Conservation (phyloP, 2,797 vertebrate genomes). For the Pseudochirops corinnae region DNA sequence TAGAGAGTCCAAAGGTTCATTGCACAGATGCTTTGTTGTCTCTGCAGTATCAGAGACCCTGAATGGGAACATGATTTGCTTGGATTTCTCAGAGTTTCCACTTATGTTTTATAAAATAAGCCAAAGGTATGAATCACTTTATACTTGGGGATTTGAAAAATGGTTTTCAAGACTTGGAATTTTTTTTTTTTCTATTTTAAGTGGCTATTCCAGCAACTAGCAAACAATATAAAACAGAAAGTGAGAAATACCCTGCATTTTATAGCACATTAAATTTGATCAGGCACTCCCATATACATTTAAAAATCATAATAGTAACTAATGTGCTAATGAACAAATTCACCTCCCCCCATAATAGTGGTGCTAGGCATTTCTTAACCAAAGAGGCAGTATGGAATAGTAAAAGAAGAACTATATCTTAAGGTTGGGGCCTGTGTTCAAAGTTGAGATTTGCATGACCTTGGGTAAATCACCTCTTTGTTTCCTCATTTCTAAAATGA, state of each 20-base stretch:
- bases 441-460: background rate
- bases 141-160: background rate
- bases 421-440: background rate
- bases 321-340: background rate
- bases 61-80: background rate
- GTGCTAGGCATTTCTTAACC: background rate
- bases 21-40: slow-evolving; percentile 65
- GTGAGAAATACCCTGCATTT: background rate
- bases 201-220: background rate
- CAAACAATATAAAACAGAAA: background rate
- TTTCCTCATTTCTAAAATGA: background rate
- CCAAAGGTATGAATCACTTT: background rate
- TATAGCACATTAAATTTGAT: background rate
- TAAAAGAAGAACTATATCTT: background rate
- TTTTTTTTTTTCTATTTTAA: background rate
- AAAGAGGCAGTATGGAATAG: background rate
- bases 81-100: slow-evolving; percentile 53
- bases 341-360: background rate
- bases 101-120: background rate
- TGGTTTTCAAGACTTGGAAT: background rate
- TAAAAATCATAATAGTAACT: background rate
- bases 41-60: slow-evolving; percentile 30
- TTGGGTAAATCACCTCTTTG: background rate
- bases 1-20: slow-evolving; percentile 57
- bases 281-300: background rate